Base-by-base conservation (phyloP, 2,888 invertebrate genomes). In the Troides helena region DNA sequence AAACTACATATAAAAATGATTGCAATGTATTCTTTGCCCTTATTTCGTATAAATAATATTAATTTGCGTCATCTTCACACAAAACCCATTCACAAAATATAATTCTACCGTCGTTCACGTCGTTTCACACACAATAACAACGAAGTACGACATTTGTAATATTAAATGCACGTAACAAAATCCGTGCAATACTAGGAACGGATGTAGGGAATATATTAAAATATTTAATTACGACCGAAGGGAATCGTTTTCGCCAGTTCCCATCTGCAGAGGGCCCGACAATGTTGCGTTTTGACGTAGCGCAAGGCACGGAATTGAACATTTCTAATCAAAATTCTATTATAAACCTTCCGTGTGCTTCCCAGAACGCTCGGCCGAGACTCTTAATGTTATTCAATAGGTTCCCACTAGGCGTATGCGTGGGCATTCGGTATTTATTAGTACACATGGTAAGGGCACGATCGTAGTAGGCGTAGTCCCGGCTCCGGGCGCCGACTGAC, bases 401-500 rank as follows among this genome's bases (percentile, higher is more conserved):
- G 62, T 67, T 71, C 65, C 63, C 61, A 67, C 68, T 66, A 68
- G 57, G 66, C 50, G 66, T 70, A 65, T 72, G 72, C 72, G 73
- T 73, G 71, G 70, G 72, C 57, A 67, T 69, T 66, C 53, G 65
- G 66, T 64, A 69, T 69, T 53, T 64, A 68, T 70, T 43, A 46
- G 65, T 70, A 83, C 85, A 81, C 83, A 80, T 80, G 80, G 84
- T 69, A 72, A 71, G 71, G 72, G 73, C 68, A 72, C 64, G 68
- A 30, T 72, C 58, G 65, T 86, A 81, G 87, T 88, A 87, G 87
- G 88, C 87, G 86, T 85, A 85, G 85, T 85, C 80, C 81, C 82
- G 81, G 84, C 85, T 84, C 81, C 85, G 82, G 85, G 86, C 86
- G 85, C 86, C 85, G 80, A 81, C 86, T 89, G 90, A 90, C 87